Evolutionary conservation across 2,113 vertebrate species (phyloP), one percentile per base, ranked within the genome.

Genomic region (Phaethornis superciliosus): DNA sequence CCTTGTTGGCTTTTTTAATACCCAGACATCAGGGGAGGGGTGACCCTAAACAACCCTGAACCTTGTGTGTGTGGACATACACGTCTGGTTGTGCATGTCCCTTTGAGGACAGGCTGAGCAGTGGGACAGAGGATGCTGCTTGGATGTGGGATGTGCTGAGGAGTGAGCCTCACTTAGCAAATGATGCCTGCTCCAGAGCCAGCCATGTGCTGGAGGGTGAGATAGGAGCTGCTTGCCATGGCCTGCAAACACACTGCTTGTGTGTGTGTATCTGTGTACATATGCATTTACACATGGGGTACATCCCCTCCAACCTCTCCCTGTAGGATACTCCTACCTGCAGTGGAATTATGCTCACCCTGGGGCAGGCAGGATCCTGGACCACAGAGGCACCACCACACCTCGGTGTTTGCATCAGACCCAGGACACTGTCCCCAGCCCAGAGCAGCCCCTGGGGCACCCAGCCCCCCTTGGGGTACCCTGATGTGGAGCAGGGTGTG

Each of bases 111-210:
- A 0, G 37, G 17, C 7, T 49, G 40, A 51, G 58, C 49, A 10
- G 13, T 0, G 23, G 49, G 70, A 19, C 30, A 23, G 28, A 20
- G 52, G 37, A 51, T 75, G 35, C 26, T n/a, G 35, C 63, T 83
- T 6, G 1, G 1, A 0, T 27, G 20, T 8, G 44, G 63, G 46
- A 40, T 52, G 13, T 15, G 1, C 14, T 51, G 4, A 0, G 32
- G 35, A 37, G 24, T 33, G 55, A 3, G 23, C 42, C 74, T 56
- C 55, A 3, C 20, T 23, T 20, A 11, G 28, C 49, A 51, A 27
- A n/a, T 1, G 5, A 16, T 17, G 46, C 8, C 12, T 15, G 59
- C 74, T 74, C 55, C 64, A 72, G 74, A 26, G 54, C 46, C 75
- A 62, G 9, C 64, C 52, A 4, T 1, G 60, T 74, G 79, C 74